Conservation (phyloP, 2,113 vertebrate species). For the Pterocles burchelli region DNA sequence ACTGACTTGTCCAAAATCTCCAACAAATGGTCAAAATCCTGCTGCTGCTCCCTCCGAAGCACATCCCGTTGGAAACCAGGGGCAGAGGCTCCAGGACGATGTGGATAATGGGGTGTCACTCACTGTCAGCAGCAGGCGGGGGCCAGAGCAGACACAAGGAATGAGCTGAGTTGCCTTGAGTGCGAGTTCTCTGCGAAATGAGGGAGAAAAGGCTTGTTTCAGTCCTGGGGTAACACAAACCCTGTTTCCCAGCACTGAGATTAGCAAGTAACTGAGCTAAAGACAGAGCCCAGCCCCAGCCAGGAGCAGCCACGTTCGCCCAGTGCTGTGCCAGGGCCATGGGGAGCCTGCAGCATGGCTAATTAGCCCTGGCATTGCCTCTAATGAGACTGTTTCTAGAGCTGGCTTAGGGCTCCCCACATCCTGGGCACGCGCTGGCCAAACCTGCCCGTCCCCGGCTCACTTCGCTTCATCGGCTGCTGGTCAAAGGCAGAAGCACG, state of each 20-base stretch:
- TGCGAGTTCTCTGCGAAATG: neutral
- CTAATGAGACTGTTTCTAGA: neutral
- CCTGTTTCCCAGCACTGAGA: neutral
- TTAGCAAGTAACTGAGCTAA: neutral
- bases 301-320: neutral
- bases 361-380: neutral
- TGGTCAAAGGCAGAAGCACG: neutral
- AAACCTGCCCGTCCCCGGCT: neutral
- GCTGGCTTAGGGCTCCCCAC: neutral
- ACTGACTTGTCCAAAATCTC: rapidly evolving
- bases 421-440: neutral
- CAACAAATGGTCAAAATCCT: neutral
- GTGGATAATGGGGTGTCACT: rapidly evolving
- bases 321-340: neutral
- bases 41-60: neutral
- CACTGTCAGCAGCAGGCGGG: neutral
- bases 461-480: neutral
- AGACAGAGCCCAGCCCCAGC: neutral
- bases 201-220: neutral
- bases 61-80: rapidly evolving
- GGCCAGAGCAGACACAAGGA: neutral
- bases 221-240: rapidly evolving
- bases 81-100: rapidly evolving
- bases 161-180: rapidly evolving
- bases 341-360: neutral